These are phyloP conservation scores for Colaptes auratus DNA, from an alignment of 2,113 vertebrate species.

Conservation along the genomic window DNA sequence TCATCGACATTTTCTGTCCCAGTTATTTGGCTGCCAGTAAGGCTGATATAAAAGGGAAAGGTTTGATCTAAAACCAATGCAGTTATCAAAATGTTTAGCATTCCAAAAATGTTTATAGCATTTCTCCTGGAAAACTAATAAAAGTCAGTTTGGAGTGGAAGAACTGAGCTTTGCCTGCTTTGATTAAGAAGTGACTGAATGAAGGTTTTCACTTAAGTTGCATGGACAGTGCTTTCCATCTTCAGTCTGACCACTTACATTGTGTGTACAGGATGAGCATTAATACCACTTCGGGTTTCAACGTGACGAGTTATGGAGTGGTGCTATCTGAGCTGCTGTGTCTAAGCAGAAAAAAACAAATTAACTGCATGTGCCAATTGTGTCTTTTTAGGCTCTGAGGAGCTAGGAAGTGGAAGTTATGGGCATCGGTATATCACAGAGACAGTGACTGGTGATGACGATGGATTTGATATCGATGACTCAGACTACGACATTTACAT, in stretches of 20 bases:
- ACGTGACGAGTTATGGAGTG: accelerated
- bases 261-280: not conserved
- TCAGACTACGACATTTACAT: conserved; percentile 91
- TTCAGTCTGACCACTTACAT: not conserved
- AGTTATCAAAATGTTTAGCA: not conserved
- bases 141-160: not conserved
- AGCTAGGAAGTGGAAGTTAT: conserved; percentile 84
- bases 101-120: not conserved
- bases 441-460: conserved; percentile 76
- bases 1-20: not conserved
- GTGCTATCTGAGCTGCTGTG: not conserved
- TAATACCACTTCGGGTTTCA: not conserved
- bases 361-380: not conserved
- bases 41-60: not conserved
- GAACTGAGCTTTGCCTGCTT: not conserved
- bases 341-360: not conserved
- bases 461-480: conserved; percentile 84
- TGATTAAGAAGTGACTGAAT: not conserved
- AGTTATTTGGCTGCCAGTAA: not conserved
- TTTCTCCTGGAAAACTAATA: not conserved
- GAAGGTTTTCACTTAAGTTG: not conserved
- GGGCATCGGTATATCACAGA: conserved; percentile 79
- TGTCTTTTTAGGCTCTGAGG: conserved; percentile 78
- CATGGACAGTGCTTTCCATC: not conserved
- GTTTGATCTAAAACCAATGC: not conserved